Conservation (phyloP, 2,113 vertebrate species). For the Hemichromis elongatus region DNA sequence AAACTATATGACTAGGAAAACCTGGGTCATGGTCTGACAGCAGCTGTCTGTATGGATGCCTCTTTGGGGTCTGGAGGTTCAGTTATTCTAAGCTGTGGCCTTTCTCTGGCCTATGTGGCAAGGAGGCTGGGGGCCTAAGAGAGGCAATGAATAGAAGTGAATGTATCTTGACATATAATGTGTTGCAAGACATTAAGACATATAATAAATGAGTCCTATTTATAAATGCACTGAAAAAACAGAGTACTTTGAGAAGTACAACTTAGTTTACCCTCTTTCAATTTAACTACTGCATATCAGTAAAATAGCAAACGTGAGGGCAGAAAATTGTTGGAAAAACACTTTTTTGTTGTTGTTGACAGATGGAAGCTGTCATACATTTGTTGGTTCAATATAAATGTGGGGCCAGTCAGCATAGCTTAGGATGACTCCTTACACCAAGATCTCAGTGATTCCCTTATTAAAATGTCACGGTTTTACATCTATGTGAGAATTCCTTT, state of each 20-base stretch:
- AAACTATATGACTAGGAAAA: not conserved
- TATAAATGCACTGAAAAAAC: not conserved
- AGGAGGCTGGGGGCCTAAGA: not conserved
- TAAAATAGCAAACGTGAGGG: not conserved
- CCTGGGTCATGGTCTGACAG: not conserved
- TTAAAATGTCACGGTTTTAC: not conserved
- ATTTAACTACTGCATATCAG: not conserved
- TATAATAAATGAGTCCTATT: not conserved
- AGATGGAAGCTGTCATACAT: not conserved
- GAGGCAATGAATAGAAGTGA: not conserved
- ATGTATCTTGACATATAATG: not conserved
- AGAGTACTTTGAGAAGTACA: not conserved
- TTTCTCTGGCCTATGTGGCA: slow-evolving; percentile 41
- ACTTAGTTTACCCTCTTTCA: not conserved
- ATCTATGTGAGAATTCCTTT: not conserved
- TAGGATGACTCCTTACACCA: not conserved
- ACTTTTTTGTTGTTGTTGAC: not conserved
- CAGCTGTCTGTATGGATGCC: not conserved
- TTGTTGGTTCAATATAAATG: not conserved
- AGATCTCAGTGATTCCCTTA: not conserved
- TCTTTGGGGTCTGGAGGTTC: not conserved
- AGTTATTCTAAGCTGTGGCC: slow-evolving; percentile 59
- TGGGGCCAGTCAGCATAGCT: not conserved
- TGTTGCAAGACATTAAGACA: slow-evolving; percentile 1
- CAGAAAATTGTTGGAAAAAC: not conserved